Percentiles rank a stretch among this genome's conserved stretches.
Evolutionary conservation across 2,797 vertebrate genomes (phyloP).

Genomic region (Enteromius fasciolatus): DNA sequence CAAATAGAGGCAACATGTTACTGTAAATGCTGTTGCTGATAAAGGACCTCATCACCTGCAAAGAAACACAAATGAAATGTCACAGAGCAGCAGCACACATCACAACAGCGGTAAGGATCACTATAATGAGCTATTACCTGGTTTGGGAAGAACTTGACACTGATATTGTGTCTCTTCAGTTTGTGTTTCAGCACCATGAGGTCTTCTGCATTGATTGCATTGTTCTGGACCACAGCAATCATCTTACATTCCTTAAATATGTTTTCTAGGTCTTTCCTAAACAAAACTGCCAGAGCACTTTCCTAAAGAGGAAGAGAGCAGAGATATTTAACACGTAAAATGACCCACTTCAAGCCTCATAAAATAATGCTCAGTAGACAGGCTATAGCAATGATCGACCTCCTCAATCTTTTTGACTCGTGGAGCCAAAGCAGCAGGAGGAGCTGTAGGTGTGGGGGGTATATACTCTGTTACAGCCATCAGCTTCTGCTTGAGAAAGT

Average conservation of each 20-base stretch:
- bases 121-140: conserved; percentile 74
- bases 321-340: background rate
- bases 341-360: background rate
- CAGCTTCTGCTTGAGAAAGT: conserved; percentile 88
- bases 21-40: conserved; percentile 76
- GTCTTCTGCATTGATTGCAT: conserved; percentile 75
- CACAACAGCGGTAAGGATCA: background rate
- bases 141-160: conserved; percentile 83
- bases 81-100: background rate
- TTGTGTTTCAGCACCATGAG: conserved; percentile 76
- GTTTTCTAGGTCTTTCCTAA: conserved; percentile 74
- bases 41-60: conserved; percentile 80
- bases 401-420: conserved; percentile 45
- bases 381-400: conserved; percentile 61
- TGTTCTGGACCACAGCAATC: conserved; percentile 88
- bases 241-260: conserved; percentile 82
- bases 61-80: conserved; percentile 1
- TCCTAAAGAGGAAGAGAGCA: conserved; percentile 66
- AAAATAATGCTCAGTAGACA: background rate
- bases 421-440: conserved; percentile 72
- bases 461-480: conserved; percentile 89
- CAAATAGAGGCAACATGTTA: conserved; percentile 86
- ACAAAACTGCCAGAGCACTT: conserved; percentile 65
- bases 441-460: conserved; percentile 73
- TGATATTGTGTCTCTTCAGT: conserved; percentile 81